Evolutionary conservation across 2,888 invertebrate genomes (phyloP), one percentile per base, ranked within the genome.

Genomic region (Calliopum simillimum): DNA sequence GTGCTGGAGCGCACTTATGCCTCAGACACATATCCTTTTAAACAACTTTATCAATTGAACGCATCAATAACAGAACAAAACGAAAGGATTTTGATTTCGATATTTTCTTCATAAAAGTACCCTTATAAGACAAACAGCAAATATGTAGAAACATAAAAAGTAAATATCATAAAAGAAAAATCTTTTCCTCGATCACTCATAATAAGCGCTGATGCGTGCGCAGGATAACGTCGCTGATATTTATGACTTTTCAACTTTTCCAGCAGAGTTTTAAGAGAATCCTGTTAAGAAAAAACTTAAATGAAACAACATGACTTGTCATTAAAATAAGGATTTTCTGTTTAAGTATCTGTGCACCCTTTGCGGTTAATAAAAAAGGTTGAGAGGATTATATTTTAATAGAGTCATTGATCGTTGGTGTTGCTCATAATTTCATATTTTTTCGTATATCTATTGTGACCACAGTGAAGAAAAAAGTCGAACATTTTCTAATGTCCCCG

Each of bases 191-290:
- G 49, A 59, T 49, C 59, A 59, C 49, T 67, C 67, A 59, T 67
- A 67, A 67, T 16, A 41, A 19, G 13, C 59, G 16, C 13, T 68
- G 68, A 71, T 70, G 49, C 51, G 62, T 23, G n/a, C 33, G 8
- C 66, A 71, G 73, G 75, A 74, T 69, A 69, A 72, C 56, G 71
- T 63, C 70, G 63, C 63, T 13, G 14, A 67, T 59, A 67, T 67
- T 59, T 68, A 71, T 71, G 65, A 62, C 56, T 66, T 21, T 61
- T 44, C 23, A 12, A 23, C 55, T 23, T 11, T 16, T n/a, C 33
- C 33, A 33, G 8, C 33, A 33, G 33, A 4, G 8, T 8, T 6
- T 33, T 33, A 8, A 33, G 33, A 33, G 8, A 33, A 33, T 33
- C 33, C n/a, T n/a, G n/a, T n/a, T 33, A 33, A 33, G 8, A 8